Evolutionary conservation across 2,797 vertebrate genomes (phyloP).

Genomic region (Sus cebifrons): DNA sequence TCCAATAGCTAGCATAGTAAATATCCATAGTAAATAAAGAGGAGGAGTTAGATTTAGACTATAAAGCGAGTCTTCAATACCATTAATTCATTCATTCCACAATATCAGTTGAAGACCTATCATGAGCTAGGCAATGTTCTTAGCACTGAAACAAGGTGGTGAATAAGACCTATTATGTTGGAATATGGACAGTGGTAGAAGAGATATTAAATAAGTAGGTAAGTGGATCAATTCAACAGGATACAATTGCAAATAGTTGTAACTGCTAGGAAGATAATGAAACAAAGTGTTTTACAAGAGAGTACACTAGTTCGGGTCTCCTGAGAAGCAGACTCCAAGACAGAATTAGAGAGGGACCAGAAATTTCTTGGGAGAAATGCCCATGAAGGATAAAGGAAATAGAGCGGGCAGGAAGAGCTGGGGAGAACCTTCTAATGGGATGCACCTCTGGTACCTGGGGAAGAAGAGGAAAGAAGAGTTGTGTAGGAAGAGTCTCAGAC

Average conservation of each 20-base stretch:
- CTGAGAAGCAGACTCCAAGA: background rate
- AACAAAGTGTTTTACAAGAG: background rate
- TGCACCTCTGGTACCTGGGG: too few species aligned
- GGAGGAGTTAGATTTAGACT: background rate
- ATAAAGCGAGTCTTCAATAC: background rate
- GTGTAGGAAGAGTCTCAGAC: background rate
- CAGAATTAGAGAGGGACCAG: background rate
- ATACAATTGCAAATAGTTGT: background rate
- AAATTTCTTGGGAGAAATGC: background rate
- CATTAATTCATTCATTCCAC: background rate
- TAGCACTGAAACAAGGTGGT: background rate
- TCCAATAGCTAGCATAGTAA: background rate
- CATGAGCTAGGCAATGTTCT: background rate
- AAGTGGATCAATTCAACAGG: slow-evolving; percentile 23
- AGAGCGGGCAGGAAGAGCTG: background rate
- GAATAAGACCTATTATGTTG: background rate
- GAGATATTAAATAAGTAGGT: background rate
- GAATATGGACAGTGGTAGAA: background rate
- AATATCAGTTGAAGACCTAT: background rate
- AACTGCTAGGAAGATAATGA: background rate
- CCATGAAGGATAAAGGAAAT: background rate
- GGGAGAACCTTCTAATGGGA: background rate
- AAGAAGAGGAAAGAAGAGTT: background rate
- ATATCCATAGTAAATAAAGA: background rate
- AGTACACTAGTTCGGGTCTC: background rate